Conservation (phyloP, 1,140 invertebrate genomes). For the Trichonephila clavata region DNA sequence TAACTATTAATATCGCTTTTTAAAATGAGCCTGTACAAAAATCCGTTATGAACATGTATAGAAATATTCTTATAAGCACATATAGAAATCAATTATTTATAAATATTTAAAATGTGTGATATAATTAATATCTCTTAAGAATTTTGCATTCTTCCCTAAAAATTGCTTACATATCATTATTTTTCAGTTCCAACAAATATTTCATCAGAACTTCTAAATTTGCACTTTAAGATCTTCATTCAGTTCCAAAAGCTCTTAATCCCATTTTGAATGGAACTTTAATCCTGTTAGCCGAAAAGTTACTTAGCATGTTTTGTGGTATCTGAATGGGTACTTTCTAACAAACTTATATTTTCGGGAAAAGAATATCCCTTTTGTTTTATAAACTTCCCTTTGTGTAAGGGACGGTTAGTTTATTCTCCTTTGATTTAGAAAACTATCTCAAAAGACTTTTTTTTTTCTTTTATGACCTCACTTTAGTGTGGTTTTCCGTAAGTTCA, state of each 20-base stretch:
- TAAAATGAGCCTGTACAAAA: too few species aligned
- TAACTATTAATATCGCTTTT: too few species aligned
- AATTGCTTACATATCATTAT: neutral
- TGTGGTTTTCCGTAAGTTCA: neutral
- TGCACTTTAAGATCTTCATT: neutral
- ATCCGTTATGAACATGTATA: too few species aligned
- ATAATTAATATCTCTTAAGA: neutral
- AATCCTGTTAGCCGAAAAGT: conserved; percentile 34
- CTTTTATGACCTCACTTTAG: neutral
- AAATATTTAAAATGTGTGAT: neutral
- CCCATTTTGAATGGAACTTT: conserved; percentile 11
- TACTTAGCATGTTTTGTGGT: neutral
- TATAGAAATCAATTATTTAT: neutral
- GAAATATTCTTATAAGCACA: too few species aligned
- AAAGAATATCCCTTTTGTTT: conserved; percentile 22
- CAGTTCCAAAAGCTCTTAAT: neutral
- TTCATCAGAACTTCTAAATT: neutral
- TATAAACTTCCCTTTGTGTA: neutral
- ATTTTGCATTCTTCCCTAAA: neutral
- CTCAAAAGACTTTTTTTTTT: neutral
- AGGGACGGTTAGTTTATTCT: neutral
- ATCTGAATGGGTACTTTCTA: neutral
- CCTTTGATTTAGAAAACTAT: neutral
- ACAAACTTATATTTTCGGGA: neutral
- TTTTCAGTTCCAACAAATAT: neutral